These are phyloP conservation scores for Camelus dromedarius DNA, from an alignment of 2,113 vertebrate genomes.

Conservation along the genomic window DNA sequence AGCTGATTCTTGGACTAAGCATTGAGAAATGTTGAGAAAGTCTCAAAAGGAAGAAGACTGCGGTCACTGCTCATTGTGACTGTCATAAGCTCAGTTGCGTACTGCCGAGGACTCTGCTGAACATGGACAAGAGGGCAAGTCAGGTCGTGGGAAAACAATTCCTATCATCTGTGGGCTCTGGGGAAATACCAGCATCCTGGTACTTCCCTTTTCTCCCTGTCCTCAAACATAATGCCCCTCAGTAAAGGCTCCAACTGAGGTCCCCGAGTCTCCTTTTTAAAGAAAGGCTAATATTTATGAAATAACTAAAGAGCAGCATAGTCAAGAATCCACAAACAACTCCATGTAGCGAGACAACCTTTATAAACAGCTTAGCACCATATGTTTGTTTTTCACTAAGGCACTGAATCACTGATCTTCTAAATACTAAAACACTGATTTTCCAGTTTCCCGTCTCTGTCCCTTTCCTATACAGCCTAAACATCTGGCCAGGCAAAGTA, in stretches of 20 bases:
- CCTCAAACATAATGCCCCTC: neutral
- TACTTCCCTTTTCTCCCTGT: constrained; percentile 7
- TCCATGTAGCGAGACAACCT: neutral
- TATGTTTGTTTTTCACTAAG: constrained; percentile 34
- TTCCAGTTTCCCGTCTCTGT: neutral
- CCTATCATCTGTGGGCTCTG: neutral
- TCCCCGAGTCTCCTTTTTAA: neutral
- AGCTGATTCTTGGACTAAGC: constrained; percentile 51
- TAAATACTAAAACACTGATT: constrained; percentile 36
- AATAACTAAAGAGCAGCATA: neutral
- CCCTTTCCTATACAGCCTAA: neutral
- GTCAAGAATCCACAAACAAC: constrained; percentile 21
- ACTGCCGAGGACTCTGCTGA: neutral
- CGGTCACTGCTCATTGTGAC: neutral
- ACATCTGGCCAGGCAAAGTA: constrained; percentile 41
- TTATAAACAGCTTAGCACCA: neutral
- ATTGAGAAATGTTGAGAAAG: constrained; percentile 40
- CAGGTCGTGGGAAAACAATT: neutral
- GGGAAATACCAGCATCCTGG: neutral
- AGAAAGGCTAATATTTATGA: constrained; percentile 26
- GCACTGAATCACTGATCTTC: constrained; percentile 44
- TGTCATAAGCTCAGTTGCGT: constrained; percentile 34
- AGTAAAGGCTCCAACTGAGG: neutral
- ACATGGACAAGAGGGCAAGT: neutral
- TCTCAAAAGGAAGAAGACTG: constrained; percentile 50